Evolutionary conservation across 2,797 vertebrate genomes (phyloP).

Genomic region (Babyrousa celebensis): DNA sequence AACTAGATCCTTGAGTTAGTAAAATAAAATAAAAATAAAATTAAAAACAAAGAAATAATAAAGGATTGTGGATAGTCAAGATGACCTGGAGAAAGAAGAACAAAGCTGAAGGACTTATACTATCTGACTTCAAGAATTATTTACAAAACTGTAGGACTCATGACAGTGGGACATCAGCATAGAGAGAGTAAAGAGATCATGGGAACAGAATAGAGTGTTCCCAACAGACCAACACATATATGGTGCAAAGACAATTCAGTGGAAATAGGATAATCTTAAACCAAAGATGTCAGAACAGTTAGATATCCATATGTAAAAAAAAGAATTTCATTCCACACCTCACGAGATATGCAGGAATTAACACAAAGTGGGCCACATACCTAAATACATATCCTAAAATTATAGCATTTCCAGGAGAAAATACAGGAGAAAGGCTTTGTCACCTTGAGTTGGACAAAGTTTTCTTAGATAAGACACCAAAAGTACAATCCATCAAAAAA

Average conservation of each 20-base stretch:
- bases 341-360: slow-evolving; percentile 50
- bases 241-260: not conserved
- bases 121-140: not conserved
- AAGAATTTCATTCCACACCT: not conserved
- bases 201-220: not conserved
- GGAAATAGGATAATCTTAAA: not conserved
- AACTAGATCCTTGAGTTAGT: not conserved
- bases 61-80: not conserved
- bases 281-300: not conserved
- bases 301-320: not conserved
- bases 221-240: not conserved
- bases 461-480: slow-evolving; percentile 48
- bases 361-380: not conserved
- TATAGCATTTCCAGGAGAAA: slow-evolving; percentile 59
- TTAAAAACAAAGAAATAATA: slow-evolving; percentile 56
- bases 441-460: slow-evolving; percentile 1
- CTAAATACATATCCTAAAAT: slow-evolving; percentile 43
- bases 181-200: not conserved
- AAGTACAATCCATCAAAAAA: not conserved
- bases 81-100: not conserved
- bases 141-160: not conserved
- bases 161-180: not conserved
- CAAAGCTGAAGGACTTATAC: not conserved
- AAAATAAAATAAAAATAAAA: not conserved
- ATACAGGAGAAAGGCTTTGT: slow-evolving; percentile 32